phyloP scores from a whole-genome alignment of 2,113 vertebrate genomes.

The Hemicordylus capensis region DNA sequence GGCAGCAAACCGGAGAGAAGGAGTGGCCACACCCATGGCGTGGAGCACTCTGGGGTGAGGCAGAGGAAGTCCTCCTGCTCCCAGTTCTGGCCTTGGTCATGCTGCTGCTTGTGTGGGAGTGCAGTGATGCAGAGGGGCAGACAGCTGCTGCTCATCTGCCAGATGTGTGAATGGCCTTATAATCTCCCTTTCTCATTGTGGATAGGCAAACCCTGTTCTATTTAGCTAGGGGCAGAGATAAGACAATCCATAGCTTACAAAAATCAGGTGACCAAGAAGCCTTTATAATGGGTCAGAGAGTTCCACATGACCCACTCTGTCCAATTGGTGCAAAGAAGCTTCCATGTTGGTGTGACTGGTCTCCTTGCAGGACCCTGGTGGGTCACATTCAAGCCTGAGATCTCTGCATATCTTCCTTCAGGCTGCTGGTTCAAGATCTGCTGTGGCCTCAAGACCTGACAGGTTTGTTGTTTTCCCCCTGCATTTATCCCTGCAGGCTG shows the following conservation, averaged over 20 bases:
- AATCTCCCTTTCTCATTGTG: background rate
- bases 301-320: background rate
- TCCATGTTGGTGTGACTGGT: background rate
- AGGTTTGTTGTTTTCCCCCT: background rate
- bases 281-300: background rate
- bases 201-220: background rate
- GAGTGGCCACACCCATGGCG: too few species aligned
- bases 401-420: background rate
- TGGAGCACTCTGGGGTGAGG: too few species aligned
- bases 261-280: background rate
- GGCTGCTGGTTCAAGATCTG: background rate
- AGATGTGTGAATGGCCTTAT: too few species aligned
- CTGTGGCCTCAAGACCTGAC: background rate
- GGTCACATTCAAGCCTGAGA: background rate
- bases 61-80: too few species aligned
- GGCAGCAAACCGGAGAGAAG: too few species aligned
- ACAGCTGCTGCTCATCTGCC: too few species aligned
- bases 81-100: too few species aligned
- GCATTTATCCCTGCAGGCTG: background rate
- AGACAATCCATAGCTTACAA: accelerated
- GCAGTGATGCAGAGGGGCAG: too few species aligned
- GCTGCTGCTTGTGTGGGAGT: too few species aligned
- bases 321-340: background rate
- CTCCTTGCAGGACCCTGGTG: background rate
- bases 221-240: background rate